Evolutionary conservation across 64 coral and sea anemone genomes (phyloP).

Genomic region (Actinia equina): DNA sequence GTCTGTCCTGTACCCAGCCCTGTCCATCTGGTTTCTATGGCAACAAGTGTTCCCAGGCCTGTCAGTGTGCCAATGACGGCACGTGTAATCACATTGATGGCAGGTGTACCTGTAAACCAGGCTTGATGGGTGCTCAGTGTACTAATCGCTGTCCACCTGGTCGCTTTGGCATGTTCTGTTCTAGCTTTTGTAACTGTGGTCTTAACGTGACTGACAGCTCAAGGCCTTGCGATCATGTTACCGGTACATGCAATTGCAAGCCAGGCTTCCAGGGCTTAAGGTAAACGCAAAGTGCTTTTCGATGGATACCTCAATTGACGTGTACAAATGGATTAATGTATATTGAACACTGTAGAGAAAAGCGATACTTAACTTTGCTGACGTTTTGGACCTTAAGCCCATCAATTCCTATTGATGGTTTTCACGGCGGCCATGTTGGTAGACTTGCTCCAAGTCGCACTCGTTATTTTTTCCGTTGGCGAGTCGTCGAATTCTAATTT

Average conservation of each 20-base stretch:
- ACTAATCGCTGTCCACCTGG: conserved; percentile 56
- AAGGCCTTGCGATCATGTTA: conserved; percentile 60
- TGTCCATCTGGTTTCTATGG: conserved; percentile 50
- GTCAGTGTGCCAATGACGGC: conserved; percentile 44
- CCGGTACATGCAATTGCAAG: conserved; percentile 62
- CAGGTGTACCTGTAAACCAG: conserved; percentile 67
- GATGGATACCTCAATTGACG: not conserved
- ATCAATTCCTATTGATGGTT: no score
- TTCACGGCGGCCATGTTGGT: no score
- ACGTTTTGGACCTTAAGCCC: no score
- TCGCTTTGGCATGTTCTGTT: conserved; percentile 64
- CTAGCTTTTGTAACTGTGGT: conserved; percentile 63
- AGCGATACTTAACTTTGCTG: no score
- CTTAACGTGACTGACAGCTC: conserved; percentile 26
- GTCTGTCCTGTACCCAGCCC: conserved; percentile 31
- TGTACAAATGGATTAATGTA: no score
- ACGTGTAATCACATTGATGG: conserved; percentile 84
- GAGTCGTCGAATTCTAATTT: no score
- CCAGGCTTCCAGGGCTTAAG: conserved; percentile 65
- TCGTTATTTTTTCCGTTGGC: no score
- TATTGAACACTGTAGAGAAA: no score
- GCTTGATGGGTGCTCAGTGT: conserved; percentile 66
- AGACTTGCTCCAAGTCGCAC: no score
- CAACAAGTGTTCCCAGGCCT: conserved; percentile 24
- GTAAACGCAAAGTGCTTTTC: not conserved